Evolutionary conservation across 2,888 invertebrate genomes (phyloP), one percentile per base, ranked within the genome.

Genomic region (Microchrysa polita): DNA sequence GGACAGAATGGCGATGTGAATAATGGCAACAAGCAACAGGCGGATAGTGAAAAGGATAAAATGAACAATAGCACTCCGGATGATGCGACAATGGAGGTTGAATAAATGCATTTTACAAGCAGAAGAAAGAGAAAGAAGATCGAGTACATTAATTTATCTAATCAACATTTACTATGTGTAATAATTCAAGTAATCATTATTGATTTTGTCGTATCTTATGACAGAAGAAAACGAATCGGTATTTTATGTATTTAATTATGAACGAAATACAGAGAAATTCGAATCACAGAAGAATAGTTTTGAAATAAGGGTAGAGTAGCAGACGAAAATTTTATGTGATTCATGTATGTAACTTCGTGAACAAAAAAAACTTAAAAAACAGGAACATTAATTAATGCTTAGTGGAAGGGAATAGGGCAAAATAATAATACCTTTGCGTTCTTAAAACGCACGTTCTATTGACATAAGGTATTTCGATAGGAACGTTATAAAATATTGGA

Each of bases 11-110:
- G 81, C n/a, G 79, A 78, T 61, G 78, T 77, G n/a, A 75, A 79
- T 65, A 69, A 16, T 42, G 57, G 44, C 5, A 57, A 73, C 23
- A 60, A 63, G n/a, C 44, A 73, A 57, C 34, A 44, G 44, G 22
- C 40, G 73, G 73, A 77, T 14, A 34, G 76, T n/a, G 79, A 80
- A 42, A 55, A 76, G 52, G 76, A 76, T 73, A 77, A 78, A 60
- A 78, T 78, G 63, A 78, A 78, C 74, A 77, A 77, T 61, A 79
- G 78, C 77, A 74, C 76, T 74, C 76, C 80, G 73, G 81, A 78
- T 53, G 82, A 83, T 77, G 79, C 82, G 65, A 79, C 81, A 74
- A 83, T 83, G 83, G 83, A 83, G 67, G 83, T 83, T 72, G 83
- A 83, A 78, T 83, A 82, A 78, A 76, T 14, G 20, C 5, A 16